These are phyloP conservation scores for Athetis lepigone DNA, from an alignment of 2,888 invertebrate genomes.

Conservation along the genomic window DNA sequence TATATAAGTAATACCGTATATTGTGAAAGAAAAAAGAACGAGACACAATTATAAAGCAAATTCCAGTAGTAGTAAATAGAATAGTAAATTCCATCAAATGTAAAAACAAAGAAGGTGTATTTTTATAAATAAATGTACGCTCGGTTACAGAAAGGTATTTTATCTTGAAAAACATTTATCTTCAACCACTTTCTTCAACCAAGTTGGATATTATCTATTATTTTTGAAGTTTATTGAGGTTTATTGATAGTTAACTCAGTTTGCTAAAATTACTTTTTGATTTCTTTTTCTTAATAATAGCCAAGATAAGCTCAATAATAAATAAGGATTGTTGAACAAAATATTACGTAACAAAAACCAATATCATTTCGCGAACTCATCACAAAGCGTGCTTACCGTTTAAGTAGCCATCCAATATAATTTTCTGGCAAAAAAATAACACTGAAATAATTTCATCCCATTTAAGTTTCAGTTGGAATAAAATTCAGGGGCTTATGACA, in stretches of 20 bases:
- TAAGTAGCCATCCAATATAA: constrained; percentile 46
- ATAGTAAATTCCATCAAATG: too few relatives aligned
- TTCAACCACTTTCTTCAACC: background rate
- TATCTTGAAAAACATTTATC: background rate
- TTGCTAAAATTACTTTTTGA: background rate
- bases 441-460: constrained; percentile 42
- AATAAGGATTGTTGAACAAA: constrained; percentile 16
- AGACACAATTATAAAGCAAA: too few relatives aligned
- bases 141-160: too few relatives aligned
- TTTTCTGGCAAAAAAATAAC: constrained; percentile 35
- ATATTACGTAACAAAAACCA: constrained; percentile 32
- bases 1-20: too few relatives aligned
- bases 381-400: constrained; percentile 26
- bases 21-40: too few relatives aligned
- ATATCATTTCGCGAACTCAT: constrained; percentile 37
- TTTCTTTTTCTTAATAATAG: background rate
- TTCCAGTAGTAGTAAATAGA: too few relatives aligned
- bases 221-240: background rate
- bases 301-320: background rate
- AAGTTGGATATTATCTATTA: background rate
- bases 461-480: constrained; percentile 54
- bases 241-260: constrained; percentile 10
- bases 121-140: too few relatives aligned
- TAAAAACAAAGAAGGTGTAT: too few relatives aligned
- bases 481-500: constrained; percentile 56